phyloP scores from a whole-genome alignment of 2,797 vertebrate species.

The Esox masquinongy region DNA sequence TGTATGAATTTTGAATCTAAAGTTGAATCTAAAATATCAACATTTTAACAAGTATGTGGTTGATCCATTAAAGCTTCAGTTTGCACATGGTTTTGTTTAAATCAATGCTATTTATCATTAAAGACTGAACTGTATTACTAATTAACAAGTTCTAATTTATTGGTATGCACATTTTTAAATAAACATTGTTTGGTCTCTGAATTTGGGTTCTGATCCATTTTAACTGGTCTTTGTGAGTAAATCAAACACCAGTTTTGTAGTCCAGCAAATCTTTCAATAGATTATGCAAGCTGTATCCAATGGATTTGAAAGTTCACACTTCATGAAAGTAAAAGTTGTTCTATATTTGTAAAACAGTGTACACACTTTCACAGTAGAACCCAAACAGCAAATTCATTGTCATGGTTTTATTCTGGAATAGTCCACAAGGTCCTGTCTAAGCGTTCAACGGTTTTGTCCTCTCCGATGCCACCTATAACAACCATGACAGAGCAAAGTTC shows the following conservation, averaged over 20 bases:
- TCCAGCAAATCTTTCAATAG: not conserved
- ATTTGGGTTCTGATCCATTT: not conserved
- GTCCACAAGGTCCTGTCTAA: constrained; percentile 48
- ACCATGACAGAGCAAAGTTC: not conserved
- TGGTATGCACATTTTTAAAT: not conserved
- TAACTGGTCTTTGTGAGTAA: not conserved
- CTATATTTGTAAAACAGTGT: not conserved
- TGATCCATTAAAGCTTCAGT: not conserved
- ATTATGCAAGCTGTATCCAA: not conserved
- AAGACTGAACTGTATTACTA: not conserved
- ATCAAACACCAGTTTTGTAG: not conserved
- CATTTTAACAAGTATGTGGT: not conserved
- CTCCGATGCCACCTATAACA: not conserved
- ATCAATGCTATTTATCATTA: not conserved
- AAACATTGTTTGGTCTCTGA: not conserved
- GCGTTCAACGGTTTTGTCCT: too few relatives aligned
- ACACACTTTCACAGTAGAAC: not conserved
- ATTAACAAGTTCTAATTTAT: not conserved
- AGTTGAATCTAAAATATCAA: not conserved
- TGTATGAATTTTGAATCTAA: too few relatives aligned
- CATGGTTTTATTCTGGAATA: constrained; percentile 43
- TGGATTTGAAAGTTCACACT: not conserved
- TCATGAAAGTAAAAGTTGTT: not conserved
- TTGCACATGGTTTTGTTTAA: not conserved
- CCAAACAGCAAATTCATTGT: constrained; percentile 8